Base-by-base conservation (phyloP, 2,797 vertebrate species). In the Danio kyathit region DNA sequence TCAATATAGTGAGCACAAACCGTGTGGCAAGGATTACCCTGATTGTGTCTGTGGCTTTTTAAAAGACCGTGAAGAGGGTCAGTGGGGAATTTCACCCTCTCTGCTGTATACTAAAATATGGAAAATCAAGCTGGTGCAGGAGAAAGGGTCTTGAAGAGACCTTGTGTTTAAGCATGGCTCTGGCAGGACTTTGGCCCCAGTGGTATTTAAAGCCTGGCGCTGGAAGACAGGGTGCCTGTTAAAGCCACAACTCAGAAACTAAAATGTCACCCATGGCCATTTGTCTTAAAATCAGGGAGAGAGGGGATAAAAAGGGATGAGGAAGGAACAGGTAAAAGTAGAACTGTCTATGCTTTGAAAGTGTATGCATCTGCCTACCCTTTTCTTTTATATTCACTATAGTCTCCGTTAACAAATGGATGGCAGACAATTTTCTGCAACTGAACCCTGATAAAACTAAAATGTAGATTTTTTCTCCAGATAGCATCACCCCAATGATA, bases 211-310 rank as follows among this genome's bases (percentile, higher is more conserved):
- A 73, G 51, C n/a, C 51, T 51, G 65, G 40, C 29, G 5, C 29
- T 52, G 75, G 57, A 74, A 81, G 65, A 81, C 21, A 78, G 54
- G 44, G 48, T 73, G 67, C 9, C 59, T 54, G 41, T 77, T 76
- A 66, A 73, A 83, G 40, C 64, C 61, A 66, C 52, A 83, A 76
- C 73, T 54, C 67, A 81, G 60, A 52, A 75, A 71, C 65, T 75
- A 60, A 80, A 83, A 86, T 79, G 78, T 83, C 60, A 84, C 64
- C 59, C 65, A 48, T 81, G 60, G 65, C 79, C 65, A 79, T 57
- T 64, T 29, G 41, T 73, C 77, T 69, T 29, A 21, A 80, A 74
- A 17, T 70, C 7, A 48, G 19, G 4, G 8, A 64, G n/a, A 16
- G 17, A 46, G 17, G 17, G 14, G 14, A 66, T 17, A 17, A 82